Evolutionary conservation across 2,797 vertebrate genomes (phyloP).

Genomic region (Phrynocephalus forsythii): DNA sequence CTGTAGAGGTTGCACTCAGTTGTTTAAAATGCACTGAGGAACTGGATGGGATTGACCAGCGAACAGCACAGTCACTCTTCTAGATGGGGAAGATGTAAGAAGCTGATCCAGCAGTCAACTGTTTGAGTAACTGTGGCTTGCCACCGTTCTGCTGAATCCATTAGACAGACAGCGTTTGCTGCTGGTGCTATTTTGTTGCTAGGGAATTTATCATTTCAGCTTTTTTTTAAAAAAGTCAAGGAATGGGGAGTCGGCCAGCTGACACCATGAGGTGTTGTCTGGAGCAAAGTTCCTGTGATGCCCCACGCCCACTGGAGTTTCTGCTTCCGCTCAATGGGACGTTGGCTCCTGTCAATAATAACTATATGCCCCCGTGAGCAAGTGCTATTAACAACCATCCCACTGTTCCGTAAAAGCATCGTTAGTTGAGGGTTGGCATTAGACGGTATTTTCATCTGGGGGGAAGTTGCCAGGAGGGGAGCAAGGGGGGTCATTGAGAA

Average conservation of each 20-base stretch:
- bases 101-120: not conserved
- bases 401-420: conserved; percentile 19
- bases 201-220: conserved; percentile 14
- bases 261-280: not conserved
- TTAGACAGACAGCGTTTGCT: not conserved
- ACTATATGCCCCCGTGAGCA: not conserved
- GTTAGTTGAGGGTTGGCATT: not conserved
- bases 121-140: not conserved
- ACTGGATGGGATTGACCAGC: no score
- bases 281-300: not conserved
- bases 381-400: conserved; percentile 19
- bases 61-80: not conserved
- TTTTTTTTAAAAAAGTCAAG: not conserved
- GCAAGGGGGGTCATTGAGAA: conserved; percentile 17
- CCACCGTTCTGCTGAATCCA: fast-evolving
- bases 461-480: conserved; percentile 25
- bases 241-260: fast-evolving
- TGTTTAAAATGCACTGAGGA: no score
- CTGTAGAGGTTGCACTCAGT: no score
- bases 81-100: no score
- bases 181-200: not conserved
- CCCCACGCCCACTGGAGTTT: not conserved
- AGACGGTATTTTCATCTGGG: conserved; percentile 38
- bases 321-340: not conserved
- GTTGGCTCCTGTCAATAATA: conserved; percentile 7